Evolutionary conservation across 1,140 invertebrate species (phyloP).

Genomic region (Bemisia tabaci): DNA sequence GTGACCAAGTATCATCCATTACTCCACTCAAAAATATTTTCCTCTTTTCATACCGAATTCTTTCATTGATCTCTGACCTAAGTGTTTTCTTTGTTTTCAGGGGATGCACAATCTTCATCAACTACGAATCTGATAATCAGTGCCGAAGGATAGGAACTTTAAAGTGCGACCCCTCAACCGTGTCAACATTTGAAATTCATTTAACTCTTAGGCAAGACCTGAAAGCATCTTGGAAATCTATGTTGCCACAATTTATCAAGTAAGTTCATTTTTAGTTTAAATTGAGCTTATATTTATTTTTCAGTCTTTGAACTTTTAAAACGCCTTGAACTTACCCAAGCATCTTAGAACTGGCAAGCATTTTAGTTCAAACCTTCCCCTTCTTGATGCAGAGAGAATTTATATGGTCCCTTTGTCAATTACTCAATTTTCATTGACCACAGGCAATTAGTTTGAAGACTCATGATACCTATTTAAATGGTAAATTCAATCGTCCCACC

Average conservation of each 20-base stretch:
- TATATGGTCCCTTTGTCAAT: no score
- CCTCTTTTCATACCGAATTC: no score
- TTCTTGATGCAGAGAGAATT: background rate
- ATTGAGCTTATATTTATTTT: conserved; percentile 3
- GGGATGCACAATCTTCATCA: conserved; percentile 59
- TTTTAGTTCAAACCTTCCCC: conserved; percentile 4
- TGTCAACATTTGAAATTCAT: conserved; percentile 73
- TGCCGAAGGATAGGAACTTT: conserved; percentile 47
- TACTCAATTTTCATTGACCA: no score
- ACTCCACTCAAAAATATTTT: no score
- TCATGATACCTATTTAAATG: no score
- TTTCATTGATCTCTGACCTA: no score
- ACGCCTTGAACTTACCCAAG: background rate
- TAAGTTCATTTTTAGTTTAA: no score
- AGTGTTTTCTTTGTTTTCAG: conserved; percentile 30
- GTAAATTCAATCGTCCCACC: no score
- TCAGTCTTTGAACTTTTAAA: background rate
- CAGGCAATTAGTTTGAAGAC: no score
- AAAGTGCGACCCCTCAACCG: conserved; percentile 64
- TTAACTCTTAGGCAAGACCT: conserved; percentile 67
- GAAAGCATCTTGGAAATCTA: conserved; percentile 58
- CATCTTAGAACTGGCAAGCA: background rate
- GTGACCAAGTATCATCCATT: no score
- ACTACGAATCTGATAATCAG: conserved; percentile 49
- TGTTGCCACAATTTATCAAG: conserved; percentile 73